A percentile compares a stretch with the other conserved stretches of the same genome.
phyloP scores from a whole-genome alignment of 2,797 vertebrate genomes.

The Melanotaenia trifasciata region DNA sequence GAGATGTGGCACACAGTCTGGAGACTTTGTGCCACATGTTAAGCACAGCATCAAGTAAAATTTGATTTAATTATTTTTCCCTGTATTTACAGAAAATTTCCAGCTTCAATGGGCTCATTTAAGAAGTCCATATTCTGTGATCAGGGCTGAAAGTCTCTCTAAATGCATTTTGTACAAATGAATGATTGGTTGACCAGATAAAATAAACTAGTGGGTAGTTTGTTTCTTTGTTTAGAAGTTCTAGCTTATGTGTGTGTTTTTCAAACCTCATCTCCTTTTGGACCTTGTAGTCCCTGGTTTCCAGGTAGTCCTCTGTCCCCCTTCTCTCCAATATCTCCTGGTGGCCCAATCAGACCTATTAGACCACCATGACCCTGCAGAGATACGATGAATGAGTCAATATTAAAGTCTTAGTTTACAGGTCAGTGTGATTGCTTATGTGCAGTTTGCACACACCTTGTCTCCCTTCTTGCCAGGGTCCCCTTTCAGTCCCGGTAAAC shows the following conservation, averaged over 20 bases:
- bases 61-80: no score
- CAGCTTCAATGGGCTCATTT: background rate
- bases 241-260: constrained; percentile 1
- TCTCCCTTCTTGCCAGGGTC: constrained; percentile 95
- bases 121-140: background rate
- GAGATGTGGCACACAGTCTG: no score
- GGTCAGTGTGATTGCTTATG: constrained; percentile 4
- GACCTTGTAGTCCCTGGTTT: constrained; percentile 89
- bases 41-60: no score
- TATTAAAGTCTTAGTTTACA: background rate
- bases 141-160: background rate
- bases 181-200: background rate
- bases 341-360: constrained; percentile 95
- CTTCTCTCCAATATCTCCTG: constrained; percentile 96
- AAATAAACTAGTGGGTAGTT: background rate
- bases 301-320: constrained; percentile 95
- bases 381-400: constrained; percentile 22
- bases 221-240: no score
- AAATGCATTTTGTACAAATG: background rate
- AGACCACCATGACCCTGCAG: constrained; percentile 94
- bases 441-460: constrained; percentile 81
- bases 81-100: background rate
- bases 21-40: no score
- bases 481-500: constrained; percentile 94
- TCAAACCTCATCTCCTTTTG: constrained; percentile 91